Base-by-base conservation (phyloP, 2,888 invertebrate genomes). In the Resseliella maxima region DNA sequence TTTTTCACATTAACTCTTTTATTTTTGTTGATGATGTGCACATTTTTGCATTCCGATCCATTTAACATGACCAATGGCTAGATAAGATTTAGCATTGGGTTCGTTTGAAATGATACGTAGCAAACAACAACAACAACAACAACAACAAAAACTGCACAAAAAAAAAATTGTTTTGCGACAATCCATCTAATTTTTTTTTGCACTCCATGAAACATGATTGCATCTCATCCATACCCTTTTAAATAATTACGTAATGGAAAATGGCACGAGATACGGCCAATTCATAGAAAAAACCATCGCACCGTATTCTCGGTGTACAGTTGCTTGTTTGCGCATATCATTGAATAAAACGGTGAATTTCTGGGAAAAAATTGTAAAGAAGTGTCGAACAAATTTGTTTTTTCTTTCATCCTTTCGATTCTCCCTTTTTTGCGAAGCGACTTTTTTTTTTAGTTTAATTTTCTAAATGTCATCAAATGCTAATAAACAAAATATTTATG, bases 11-110 rank as follows among this genome's bases (percentile, higher is more conserved):
- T 72, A 72, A 72, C 72, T 72, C 72, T 15, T 72, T 35, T 72
- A 31, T 72, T 72, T 72, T 72, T 72, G 72, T n/a, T 72, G 72
- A 72, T 72, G 72, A 72, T 72, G 72, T 35, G 72, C 35, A 72
- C 72, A 72, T 31, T 85, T 85, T 85, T 45, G 46, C 31, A 85
- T 85, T 85, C 85, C 85, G 45, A 41, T 45, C 85, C 85, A 85
- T 85, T 85, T 85, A 85, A 85, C 85, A 85, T 85, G 85, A 85
- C 85, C 85, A 45, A 85, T 85, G 85, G 85, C 41, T 45, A 85
- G 45, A 85, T 85, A 27, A 85, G 46, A 45, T 45, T 27, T 1
- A 27, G 3, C 24, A n/a, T n/a, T 36, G 35, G 35, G 36, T 36
- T 81, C 36, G 15, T 6, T 3, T 21, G 36, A 36, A 81, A 35